Percentiles rank a stretch among this genome's conserved stretches.
Evolutionary conservation across 2,888 invertebrate genomes (phyloP).

Genomic region (Cryptocephalus moraei): DNA sequence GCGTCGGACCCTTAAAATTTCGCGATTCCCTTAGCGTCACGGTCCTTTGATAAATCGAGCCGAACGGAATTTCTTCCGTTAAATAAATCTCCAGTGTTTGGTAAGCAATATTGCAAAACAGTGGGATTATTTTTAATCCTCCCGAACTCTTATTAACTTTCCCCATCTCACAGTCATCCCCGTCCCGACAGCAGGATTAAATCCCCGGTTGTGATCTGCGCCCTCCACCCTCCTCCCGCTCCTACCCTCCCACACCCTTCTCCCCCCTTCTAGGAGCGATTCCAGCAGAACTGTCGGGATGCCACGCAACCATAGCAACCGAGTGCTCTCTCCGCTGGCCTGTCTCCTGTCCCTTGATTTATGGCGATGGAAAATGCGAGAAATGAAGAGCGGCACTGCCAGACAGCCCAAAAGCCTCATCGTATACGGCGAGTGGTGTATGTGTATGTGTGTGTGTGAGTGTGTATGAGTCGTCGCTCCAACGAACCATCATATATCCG

Average conservation of each 20-base stretch:
- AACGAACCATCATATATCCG: constrained; percentile 20
- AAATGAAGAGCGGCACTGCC: constrained; percentile 42
- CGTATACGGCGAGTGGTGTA: no score
- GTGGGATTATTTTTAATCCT: constrained; percentile 41
- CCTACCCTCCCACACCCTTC: constrained; percentile 7
- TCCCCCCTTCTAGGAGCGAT: constrained; percentile 11
- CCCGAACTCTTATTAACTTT: constrained; percentile 41
- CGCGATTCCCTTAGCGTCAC: no score
- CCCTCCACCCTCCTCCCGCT: not conserved
- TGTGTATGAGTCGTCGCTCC: constrained; percentile 7
- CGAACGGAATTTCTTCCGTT: constrained; percentile 11
- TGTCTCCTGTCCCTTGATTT: constrained; percentile 44
- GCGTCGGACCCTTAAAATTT: no score
- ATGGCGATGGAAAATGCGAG: constrained; percentile 44
- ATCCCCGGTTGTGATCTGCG: constrained; percentile 37
- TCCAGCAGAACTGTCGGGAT: constrained; percentile 37
- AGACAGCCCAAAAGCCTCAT: constrained; percentile 23
- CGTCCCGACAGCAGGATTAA: constrained; percentile 34
- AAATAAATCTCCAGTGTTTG: constrained; percentile 18
- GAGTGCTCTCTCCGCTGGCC: constrained; percentile 38
- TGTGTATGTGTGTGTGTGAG: no score
- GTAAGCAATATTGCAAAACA: constrained; percentile 39
- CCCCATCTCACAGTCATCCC: constrained; percentile 35
- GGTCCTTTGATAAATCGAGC: constrained; percentile 1
- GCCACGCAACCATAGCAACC: constrained; percentile 43